Conservation (phyloP, 2,797 vertebrate species). For the Anniella stebbinsi region DNA sequence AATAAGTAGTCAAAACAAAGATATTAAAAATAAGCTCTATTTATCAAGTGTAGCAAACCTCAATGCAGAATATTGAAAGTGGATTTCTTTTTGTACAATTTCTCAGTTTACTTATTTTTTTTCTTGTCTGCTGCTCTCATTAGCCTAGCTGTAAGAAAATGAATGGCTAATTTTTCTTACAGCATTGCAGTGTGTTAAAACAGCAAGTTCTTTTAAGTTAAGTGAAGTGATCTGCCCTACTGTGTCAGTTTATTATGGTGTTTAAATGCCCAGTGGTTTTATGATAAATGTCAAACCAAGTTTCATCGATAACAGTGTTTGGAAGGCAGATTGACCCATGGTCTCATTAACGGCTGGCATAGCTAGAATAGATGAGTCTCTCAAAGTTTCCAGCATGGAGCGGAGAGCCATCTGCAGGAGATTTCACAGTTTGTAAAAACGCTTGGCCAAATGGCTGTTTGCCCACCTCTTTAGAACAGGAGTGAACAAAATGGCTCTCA, state of each 20-base stretch:
- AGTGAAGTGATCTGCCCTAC: slow-evolving; percentile 16
- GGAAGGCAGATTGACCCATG: not conserved
- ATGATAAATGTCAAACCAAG: slow-evolving; percentile 53
- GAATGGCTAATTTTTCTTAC: slow-evolving; percentile 23
- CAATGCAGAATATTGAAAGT: slow-evolving; percentile 24
- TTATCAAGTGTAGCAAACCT: slow-evolving; percentile 5
- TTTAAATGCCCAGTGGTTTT: slow-evolving; percentile 47
- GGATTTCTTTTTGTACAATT: not conserved
- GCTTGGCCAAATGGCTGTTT: not conserved
- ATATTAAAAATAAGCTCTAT: slow-evolving; percentile 15
- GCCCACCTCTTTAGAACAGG: not conserved
- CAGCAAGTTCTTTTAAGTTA: slow-evolving; percentile 19
- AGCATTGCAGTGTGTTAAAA: slow-evolving; percentile 16
- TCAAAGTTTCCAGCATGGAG: slow-evolving; percentile 24
- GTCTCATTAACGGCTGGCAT: slow-evolving; percentile 38
- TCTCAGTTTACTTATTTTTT: not conserved
- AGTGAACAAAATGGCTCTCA: not conserved
- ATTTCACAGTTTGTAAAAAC: slow-evolving; percentile 5
- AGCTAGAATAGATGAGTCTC: slow-evolving; percentile 41
- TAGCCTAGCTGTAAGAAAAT: slow-evolving; percentile 39
- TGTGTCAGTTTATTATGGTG: slow-evolving; percentile 39
- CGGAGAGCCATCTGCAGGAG: not conserved
- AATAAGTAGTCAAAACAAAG: slow-evolving; percentile 2
- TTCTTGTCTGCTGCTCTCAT: slow-evolving; percentile 29
- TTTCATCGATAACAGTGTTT: slow-evolving; percentile 41